A percentile compares a stretch with the other conserved stretches of the same genome.
Evolutionary conservation across 2,888 invertebrate genomes (phyloP).

Genomic region (Scaptomyza reducta): DNA sequence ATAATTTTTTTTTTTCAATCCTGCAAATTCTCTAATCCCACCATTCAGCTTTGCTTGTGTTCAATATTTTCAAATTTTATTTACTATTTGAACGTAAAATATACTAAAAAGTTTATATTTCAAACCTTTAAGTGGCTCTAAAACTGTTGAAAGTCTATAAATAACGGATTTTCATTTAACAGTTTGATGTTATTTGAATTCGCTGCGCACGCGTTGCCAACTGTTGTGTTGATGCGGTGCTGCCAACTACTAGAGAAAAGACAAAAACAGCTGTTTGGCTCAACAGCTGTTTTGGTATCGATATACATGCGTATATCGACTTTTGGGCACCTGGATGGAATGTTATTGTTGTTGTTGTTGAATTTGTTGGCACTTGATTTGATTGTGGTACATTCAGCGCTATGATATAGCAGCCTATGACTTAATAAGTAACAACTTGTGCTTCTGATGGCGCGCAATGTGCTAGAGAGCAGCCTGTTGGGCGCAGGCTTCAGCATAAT

Average conservation of each 20-base stretch:
- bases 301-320: constrained; percentile 34
- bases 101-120: too few relatives aligned
- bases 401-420: constrained; percentile 31
- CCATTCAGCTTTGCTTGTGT: too few relatives aligned
- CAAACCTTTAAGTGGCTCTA: too few relatives aligned
- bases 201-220: constrained; percentile 18
- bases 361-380: constrained; percentile 53
- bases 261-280: background rate
- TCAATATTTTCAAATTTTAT: too few relatives aligned
- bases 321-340: constrained; percentile 32
- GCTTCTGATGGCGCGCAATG: constrained; percentile 80
- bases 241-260: background rate
- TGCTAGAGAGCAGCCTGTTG: constrained; percentile 83
- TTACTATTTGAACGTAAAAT: too few relatives aligned
- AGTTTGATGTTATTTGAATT: constrained; percentile 19
- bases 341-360: constrained; percentile 29
- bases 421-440: constrained; percentile 22
- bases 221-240: background rate
- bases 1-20: too few relatives aligned
- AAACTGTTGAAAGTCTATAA: too few relatives aligned
- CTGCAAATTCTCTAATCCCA: too few relatives aligned
- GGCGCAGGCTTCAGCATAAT: constrained; percentile 84
- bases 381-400: constrained; percentile 14
- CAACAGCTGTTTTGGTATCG: constrained; percentile 38
- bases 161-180: background rate